phyloP scores from a whole-genome alignment of 2,113 vertebrate species.

The Drymodes brunneopygia region DNA sequence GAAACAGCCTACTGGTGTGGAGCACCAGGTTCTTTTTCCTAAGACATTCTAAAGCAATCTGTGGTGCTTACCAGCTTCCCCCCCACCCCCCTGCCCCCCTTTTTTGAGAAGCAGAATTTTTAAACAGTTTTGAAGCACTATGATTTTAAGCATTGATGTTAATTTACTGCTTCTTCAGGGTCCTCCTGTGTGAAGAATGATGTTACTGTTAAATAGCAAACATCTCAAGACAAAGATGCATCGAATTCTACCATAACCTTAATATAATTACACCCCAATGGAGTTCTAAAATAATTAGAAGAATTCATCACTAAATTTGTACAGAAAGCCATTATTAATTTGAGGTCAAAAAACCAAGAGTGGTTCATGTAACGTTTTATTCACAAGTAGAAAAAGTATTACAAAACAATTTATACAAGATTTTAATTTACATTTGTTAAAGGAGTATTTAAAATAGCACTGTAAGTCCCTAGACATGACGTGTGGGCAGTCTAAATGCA shows the following conservation, averaged over 20 bases:
- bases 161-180: not conserved
- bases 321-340: not conserved
- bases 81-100: too few species aligned
- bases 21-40: not conserved
- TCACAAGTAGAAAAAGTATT: conserved; percentile 71
- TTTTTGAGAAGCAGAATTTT: not conserved
- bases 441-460: conserved; percentile 51
- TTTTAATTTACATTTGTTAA: conserved; percentile 61
- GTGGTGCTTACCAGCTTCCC: not conserved
- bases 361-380: conserved; percentile 60
- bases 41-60: not conserved
- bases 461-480: not conserved
- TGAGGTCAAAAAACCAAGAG: not conserved
- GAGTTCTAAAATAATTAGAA: not conserved
- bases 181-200: not conserved
- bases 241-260: not conserved
- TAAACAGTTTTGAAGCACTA: not conserved
- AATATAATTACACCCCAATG: not conserved
- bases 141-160: not conserved
- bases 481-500: not conserved
- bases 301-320: not conserved
- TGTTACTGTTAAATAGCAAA: not conserved
- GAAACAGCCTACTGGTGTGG: not conserved
- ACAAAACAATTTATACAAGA: conserved; percentile 65
- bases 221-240: not conserved